Percentiles rank a stretch among this genome's conserved stretches.
Evolutionary conservation across 1,140 invertebrate species (phyloP).

Genomic region (Bathynomus jamesi): DNA sequence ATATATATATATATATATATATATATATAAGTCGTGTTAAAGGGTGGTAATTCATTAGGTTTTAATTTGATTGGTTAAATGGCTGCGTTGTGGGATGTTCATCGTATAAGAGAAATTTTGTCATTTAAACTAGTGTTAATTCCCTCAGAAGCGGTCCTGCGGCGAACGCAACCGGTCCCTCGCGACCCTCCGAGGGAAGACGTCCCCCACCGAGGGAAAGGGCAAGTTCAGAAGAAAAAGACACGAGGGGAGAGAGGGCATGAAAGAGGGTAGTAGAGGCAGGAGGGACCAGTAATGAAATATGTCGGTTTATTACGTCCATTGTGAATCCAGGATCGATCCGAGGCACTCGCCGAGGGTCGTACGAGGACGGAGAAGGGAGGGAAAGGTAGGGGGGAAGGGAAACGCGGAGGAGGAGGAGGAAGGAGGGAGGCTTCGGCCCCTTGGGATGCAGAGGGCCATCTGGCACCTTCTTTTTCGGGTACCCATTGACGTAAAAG

Average conservation of each 20-base stretch:
- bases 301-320: not conserved
- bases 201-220: not conserved
- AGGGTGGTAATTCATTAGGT: not conserved
- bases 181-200: not conserved
- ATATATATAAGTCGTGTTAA: not conserved
- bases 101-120: not conserved
- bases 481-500: no score
- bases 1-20: slow-evolving; percentile 1
- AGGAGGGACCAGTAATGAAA: not conserved
- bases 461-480: not conserved
- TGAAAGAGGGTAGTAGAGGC: not conserved
- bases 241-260: not conserved
- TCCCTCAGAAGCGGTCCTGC: not conserved
- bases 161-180: not conserved
- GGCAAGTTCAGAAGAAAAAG: not conserved
- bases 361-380: not conserved
- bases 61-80: not conserved
- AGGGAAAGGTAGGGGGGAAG: not conserved
- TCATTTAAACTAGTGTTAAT: not conserved
- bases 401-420: not conserved
- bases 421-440: not conserved
- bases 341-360: not conserved
- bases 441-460: not conserved
- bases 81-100: not conserved
- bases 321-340: not conserved